Conservation (phyloP, 2,797 vertebrate species). For the Ctenosaura bakeri region DNA sequence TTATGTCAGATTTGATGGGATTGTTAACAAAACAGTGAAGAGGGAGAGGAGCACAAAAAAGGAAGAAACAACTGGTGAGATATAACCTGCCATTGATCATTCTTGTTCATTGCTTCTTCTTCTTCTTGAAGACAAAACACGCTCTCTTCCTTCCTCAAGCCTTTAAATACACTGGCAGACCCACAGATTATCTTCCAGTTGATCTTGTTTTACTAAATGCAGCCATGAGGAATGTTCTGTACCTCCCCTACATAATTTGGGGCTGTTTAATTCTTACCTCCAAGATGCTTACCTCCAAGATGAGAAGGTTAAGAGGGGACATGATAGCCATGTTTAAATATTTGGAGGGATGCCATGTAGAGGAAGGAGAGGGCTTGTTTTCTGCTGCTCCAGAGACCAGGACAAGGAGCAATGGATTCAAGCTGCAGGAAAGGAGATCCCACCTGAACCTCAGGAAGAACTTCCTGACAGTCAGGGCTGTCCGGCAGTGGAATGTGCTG, state of each 20-base stretch:
- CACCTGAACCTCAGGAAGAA: too few species aligned
- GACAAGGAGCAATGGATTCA: too few species aligned
- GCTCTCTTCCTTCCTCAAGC: neutral
- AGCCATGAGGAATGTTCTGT: neutral
- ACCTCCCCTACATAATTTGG: neutral
- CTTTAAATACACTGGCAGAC: neutral
- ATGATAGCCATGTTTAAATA: too few species aligned
- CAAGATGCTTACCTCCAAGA: too few species aligned
- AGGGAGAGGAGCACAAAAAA: neutral
- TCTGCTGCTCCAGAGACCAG: too few species aligned
- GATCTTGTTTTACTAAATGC: neutral
- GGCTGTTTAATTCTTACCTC: neutral
- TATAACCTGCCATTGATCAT: neutral
- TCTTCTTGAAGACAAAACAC: neutral
- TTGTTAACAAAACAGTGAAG: neutral
- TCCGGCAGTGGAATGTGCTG: too few species aligned
- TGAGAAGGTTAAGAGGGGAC: too few species aligned
- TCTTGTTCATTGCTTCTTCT: neutral
- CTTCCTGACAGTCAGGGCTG: too few species aligned
- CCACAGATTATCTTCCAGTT: neutral
- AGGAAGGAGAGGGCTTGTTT: too few species aligned
- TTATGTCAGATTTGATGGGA: too few species aligned
- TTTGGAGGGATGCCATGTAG: too few species aligned
- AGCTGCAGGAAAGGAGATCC: too few species aligned
- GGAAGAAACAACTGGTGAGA: neutral